These are phyloP conservation scores for Pseudorhombus dupliciocellatus DNA, from an alignment of 2,113 vertebrate species.

Conservation along the genomic window DNA sequence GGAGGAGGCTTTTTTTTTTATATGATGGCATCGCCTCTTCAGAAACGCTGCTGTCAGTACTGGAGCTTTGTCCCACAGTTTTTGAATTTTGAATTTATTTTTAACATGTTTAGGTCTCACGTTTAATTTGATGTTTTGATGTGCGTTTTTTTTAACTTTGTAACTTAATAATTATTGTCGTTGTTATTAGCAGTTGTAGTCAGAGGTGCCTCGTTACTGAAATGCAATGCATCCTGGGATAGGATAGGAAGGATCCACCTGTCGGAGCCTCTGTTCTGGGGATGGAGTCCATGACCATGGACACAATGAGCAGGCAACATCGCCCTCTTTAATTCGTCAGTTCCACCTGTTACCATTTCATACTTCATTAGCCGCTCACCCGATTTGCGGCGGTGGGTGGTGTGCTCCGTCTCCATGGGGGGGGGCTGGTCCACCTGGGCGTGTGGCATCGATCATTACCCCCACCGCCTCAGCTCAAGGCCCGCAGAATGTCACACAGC, in stretches of 20 bases:
- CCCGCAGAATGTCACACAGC: slow-evolving; percentile 66
- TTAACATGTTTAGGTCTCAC: too few species aligned
- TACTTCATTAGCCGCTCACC: slow-evolving; percentile 53
- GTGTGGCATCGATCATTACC: slow-evolving; percentile 55
- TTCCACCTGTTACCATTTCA: slow-evolving; percentile 60
- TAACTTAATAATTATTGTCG: too few species aligned
- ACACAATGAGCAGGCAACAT: slow-evolving; percentile 7
- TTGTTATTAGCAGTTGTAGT: too few species aligned
- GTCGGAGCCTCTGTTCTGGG: too few species aligned
- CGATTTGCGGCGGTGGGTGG: slow-evolving; percentile 10
- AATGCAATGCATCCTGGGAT: too few species aligned
- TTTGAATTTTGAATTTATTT: too few species aligned
- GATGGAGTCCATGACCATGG: neutral
- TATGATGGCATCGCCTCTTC: neutral
- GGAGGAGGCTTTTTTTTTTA: neutral
- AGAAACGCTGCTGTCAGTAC: neutral
- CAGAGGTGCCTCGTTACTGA: too few species aligned
- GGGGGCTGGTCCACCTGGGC: slow-evolving; percentile 37
- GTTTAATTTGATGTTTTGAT: too few species aligned
- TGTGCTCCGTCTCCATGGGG: slow-evolving; percentile 17
- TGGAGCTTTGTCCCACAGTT: too few species aligned
- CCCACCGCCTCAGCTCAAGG: slow-evolving; percentile 22
- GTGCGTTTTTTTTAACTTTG: too few species aligned
- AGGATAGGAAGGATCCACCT: too few species aligned
- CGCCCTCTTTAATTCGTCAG: slow-evolving; percentile 41